A percentile compares a stretch with the other conserved stretches of the same genome.
Evolutionary conservation across 2,113 vertebrate genomes (phyloP).

Genomic region (Dicentrarchus labrax): DNA sequence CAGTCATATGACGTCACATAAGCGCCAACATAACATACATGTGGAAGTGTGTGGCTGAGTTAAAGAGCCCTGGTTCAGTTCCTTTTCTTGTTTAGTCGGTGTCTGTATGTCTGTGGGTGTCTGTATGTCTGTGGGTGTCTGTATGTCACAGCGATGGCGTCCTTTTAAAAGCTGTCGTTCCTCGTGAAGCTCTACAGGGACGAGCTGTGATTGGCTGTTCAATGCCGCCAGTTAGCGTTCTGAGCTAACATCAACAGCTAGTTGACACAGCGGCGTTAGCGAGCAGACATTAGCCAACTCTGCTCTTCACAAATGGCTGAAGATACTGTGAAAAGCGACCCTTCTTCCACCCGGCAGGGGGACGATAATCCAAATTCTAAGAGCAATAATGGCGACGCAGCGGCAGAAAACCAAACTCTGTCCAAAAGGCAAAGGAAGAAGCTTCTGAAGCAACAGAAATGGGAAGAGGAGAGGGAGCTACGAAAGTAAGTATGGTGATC

Average conservation of each 20-base stretch:
- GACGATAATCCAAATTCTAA: not conserved
- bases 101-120: fast-evolving
- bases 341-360: fast-evolving
- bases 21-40: constrained; percentile 32
- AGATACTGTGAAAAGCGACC: not conserved
- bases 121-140: fast-evolving
- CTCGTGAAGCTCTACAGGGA: fast-evolving
- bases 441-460: constrained; percentile 92
- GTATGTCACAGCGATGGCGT: fast-evolving
- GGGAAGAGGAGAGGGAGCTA: constrained; percentile 94
- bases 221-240: constrained; percentile 10
- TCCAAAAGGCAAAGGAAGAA: constrained; percentile 95
- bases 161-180: fast-evolving
- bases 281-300: not conserved
- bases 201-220: not conserved
- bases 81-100: not conserved
- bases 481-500: constrained; percentile 87
- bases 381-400: constrained; percentile 20
- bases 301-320: constrained; percentile 29
- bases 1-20: constrained; percentile 43
- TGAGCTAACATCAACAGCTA: constrained; percentile 13
- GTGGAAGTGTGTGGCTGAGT: constrained; percentile 4
- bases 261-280: not conserved
- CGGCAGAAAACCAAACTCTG: constrained; percentile 52
- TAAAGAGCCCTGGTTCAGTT: fast-evolving